phyloP scores from a whole-genome alignment of 2,888 invertebrate species.

The Apotomis betuletana region DNA sequence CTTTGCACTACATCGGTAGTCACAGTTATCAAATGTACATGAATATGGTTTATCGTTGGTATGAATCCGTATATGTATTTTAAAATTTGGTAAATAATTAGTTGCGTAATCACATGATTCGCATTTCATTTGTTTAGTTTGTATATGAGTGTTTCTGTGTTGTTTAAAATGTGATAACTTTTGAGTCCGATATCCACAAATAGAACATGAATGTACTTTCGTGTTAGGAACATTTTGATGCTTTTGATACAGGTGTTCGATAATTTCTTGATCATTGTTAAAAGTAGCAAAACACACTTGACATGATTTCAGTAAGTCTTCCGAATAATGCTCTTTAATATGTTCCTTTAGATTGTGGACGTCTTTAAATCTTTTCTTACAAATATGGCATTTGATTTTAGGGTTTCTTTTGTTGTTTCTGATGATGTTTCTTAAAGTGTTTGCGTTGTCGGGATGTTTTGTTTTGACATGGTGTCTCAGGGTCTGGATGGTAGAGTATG shows the following conservation, averaged over 20 bases:
- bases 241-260: conserved; percentile 46
- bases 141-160: conserved; percentile 51
- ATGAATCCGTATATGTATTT: conserved; percentile 56
- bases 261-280: conserved; percentile 42
- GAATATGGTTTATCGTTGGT: conserved; percentile 48
- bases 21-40: conserved; percentile 49
- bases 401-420: conserved; percentile 47
- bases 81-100: conserved; percentile 55
- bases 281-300: conserved; percentile 51
- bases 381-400: conserved; percentile 53
- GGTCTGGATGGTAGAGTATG: conserved; percentile 52
- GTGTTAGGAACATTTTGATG: conserved; percentile 45
- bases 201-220: conserved; percentile 45
- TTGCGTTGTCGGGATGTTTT: conserved; percentile 50
- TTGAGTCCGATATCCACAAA: conserved; percentile 54
- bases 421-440: conserved; percentile 44
- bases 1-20: conserved; percentile 48
- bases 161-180: conserved; percentile 54
- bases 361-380: conserved; percentile 47
- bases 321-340: conserved; percentile 42
- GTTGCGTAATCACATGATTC: conserved; percentile 53
- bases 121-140: conserved; percentile 48
- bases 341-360: conserved; percentile 49
- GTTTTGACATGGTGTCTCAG: conserved; percentile 51
- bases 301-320: conserved; percentile 47